Conservation (phyloP, 2,113 vertebrate genomes). For the Sardina pilchardus region DNA sequence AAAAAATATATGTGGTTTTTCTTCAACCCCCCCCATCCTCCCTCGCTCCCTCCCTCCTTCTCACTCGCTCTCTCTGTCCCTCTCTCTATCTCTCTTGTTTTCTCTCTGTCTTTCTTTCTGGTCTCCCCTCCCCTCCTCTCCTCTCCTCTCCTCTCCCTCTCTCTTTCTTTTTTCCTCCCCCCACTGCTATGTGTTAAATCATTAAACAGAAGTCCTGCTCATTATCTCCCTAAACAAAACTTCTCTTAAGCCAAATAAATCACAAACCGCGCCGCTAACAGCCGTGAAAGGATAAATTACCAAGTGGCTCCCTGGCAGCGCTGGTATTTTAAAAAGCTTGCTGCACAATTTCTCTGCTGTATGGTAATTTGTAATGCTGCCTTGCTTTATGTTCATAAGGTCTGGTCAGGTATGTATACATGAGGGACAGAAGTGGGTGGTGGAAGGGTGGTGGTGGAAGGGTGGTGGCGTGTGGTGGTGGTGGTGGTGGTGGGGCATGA, state of each 20-base stretch:
- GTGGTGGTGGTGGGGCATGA: constrained; percentile 24
- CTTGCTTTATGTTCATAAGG: constrained; percentile 68
- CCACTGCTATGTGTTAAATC: constrained; percentile 81
- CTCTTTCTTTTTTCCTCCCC: constrained; percentile 40
- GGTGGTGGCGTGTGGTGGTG: constrained; percentile 49
- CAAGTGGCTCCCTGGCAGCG: constrained; percentile 87
- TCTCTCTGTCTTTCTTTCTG: constrained; percentile 57
- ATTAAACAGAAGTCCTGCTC: constrained; percentile 93
- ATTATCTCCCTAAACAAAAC: constrained; percentile 96
- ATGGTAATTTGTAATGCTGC: constrained; percentile 81
- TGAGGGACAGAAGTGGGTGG: constrained; percentile 28
- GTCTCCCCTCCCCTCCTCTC: constrained; percentile 49
- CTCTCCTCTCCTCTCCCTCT: too few relatives aligned
- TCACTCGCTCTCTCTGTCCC: constrained; percentile 38
- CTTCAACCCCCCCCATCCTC: constrained; percentile 48
- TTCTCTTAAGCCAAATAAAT: constrained; percentile 96
- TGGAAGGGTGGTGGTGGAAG: constrained; percentile 31
- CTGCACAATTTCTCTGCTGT: constrained; percentile 88
- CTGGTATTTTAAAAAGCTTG: constrained; percentile 99
- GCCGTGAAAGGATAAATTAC: constrained; percentile 94
- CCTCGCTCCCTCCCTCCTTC: constrained; percentile 66
- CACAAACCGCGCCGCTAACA: constrained; percentile 83
- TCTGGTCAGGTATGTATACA: constrained; percentile 64
- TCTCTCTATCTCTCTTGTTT: neutral
- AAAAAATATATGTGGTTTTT: constrained; percentile 16